Evolutionary conservation across 2,113 vertebrate species (phyloP), one percentile per base, ranked within the genome.

Genomic region (Carollia perspicillata): DNA sequence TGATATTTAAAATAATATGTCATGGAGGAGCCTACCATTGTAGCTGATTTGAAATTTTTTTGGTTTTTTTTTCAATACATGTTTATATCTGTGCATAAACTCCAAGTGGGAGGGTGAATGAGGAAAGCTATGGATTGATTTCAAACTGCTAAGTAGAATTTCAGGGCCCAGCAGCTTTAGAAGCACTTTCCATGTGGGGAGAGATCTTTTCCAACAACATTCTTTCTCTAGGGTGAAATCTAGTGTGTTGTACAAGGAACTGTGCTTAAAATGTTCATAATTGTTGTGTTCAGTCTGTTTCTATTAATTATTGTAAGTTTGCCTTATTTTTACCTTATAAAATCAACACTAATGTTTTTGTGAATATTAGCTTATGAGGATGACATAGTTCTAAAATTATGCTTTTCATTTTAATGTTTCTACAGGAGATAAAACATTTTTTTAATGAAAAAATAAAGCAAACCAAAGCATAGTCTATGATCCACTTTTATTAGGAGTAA

Each of bases 161-260:
- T 97, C 89, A 85, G 87, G 97, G 89, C 94, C 35, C 94, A 97
- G 55, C 97, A 96, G 96, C 83, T 95, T 98, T 97, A 95, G 96
- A 96, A 97, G 84, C 93, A 94, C 96, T 98, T 98, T 97, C 97
- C 97, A 93, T 98, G 97, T 94, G 97, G 97, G 90, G 84, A 74
- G 94, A 96, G 65, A 49, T 71, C 94, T 95, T 94, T 97, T 98
- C 97, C 98, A 98, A 89, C 98, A 98, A 89, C 96, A 96, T 97
- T 98, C 96, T 91, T 97, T 98, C 97, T 97, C 96, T 33, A 77
- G 98, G 98, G 97, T 98, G 97, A 98, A 97, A 97, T 94, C 95
- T 95, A 98, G 98, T 98, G 97, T 98, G 86, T 97, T 97, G 95
- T 95, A 97, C 92, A 80, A 93, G 88, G 97, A 97, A 92, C 68